Base-by-base conservation (phyloP, 2,113 vertebrate species). In the Corythoichthys intestinalis region DNA sequence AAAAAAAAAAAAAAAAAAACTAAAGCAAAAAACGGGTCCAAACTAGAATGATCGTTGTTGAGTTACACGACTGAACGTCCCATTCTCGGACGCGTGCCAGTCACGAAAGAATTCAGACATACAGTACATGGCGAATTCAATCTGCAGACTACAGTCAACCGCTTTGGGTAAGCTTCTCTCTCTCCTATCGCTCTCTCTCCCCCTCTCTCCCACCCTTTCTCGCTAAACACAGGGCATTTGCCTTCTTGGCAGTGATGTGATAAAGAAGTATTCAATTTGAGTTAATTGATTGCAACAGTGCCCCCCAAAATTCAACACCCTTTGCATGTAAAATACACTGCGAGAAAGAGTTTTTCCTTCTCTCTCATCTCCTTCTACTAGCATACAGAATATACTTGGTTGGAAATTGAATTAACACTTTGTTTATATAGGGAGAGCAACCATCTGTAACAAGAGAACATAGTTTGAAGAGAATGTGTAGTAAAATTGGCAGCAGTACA, bases 371-470 rank as follows among this genome's bases (percentile, higher is more conserved):
- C 6, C 15, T 54, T 54, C 47, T 11, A 11, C 44, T 62, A 62
- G n/a, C 37, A 17, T 49, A 46, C 47, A 39, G 6, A 5, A 8
- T 44, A 7, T 15, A 67, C 57, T 48, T 53, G 50, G 44, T 50
- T 63, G 56, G 62, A 56, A 71, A 87, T 80, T 77, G 34, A 79
- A 87, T 90, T 83, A 83, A 90, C 85, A 85, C 82, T 90, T 85
- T 87, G 67, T 76, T 86, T 82, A 71, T 82, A 71, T 69, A 77
- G 64, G 66, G 47, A 49, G 71, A 70, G 69, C 72, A 76, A 73
- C 82, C 83, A 85, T 82, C 61, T 47, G 41, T 46, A 14, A 28
- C 41, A 53, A 62, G 37, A 69, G 63, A 78, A 79, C 72, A 77
- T 57, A 57, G 53, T 77, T 85, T 74, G 49, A 13, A 28, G 59